phyloP scores from a whole-genome alignment of 2,113 vertebrate species.

The Coracopsis vasa region DNA sequence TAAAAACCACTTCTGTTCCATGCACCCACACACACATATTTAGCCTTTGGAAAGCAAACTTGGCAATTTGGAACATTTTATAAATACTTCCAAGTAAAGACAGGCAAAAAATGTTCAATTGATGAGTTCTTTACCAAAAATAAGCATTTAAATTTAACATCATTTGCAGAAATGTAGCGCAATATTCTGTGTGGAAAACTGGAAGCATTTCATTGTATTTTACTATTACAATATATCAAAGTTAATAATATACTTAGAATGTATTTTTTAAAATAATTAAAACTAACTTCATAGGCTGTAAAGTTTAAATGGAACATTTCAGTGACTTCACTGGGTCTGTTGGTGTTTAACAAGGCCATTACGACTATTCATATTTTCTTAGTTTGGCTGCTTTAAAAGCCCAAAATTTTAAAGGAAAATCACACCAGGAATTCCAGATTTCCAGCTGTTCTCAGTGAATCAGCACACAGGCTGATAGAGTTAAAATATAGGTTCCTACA shows the following conservation, averaged over 20 bases:
- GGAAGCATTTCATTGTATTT: not conserved
- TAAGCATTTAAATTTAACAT: not conserved
- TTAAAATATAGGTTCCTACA: not conserved
- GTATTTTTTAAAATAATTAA: not conserved
- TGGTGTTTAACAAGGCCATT: not conserved
- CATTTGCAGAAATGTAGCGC: not conserved
- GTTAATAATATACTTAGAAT: not conserved
- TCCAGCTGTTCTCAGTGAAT: not conserved
- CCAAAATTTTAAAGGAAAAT: not conserved
- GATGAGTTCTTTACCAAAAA: not conserved
- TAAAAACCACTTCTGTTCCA: conserved; percentile 13
- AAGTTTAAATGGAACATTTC: not conserved
- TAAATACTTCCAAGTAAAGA: not conserved
- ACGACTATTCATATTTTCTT: not conserved
- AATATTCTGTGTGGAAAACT: not conserved
- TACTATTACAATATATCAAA: not conserved
- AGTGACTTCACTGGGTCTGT: not conserved
- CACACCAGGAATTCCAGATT: not conserved
- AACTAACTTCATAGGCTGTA: not conserved
- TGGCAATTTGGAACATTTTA: not conserved
- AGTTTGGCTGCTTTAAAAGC: not conserved
- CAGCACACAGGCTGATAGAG: not conserved
- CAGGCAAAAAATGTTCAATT: not conserved
- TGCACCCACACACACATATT: not conserved
- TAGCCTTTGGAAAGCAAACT: not conserved